Evolutionary conservation across 2,888 invertebrate genomes (phyloP), one percentile per base, ranked within the genome.

Genomic region (Holacanthella duospinosa): DNA sequence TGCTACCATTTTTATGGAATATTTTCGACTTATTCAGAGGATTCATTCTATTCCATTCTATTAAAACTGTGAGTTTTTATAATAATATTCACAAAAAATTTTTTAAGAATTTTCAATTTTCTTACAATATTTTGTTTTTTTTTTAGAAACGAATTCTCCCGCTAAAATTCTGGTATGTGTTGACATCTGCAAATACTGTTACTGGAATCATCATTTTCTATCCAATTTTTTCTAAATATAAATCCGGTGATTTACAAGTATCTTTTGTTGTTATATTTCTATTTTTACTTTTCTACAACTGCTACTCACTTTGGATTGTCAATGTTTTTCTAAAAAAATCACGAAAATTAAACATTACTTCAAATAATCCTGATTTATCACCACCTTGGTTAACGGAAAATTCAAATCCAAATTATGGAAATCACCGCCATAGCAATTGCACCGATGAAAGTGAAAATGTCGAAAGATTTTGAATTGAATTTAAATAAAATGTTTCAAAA

Each of bases 1-100:
- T 55, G 28, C 19, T 55, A 19, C 55, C 55, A 12, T 12, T 55
- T 21, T 26, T 55, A 25, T 55, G 55, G 55, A 55, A 55, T 55
- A 6, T 16, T 6, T 27, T 4, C 27, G 55, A 55, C 55, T 19
- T 55, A 16, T 16, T 55, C 19, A 6, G 55, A 25, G 55, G 25
- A 9, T 3, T 26, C 27, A 6, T 55, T 3, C 29, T 55, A 12
- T 26, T 25, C 24, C n/a, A 29, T n/a, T 6, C 55, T 25, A 29
- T 26, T 3, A 29, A 55, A 55, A 55, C 9, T 9, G 55, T 55
- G 21, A 21, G 55, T 29, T 9, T 9, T 9, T 9, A 48, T 16
- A 48, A 4, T 48, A 48, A 48, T n/a, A 21, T 48, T 21, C 48
- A 9, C 16, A 36, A 16, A 36, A 36, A 16, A 36, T 36, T 6